Conservation (phyloP, 2,888 invertebrate species). For the Oscheius sp. region DNA sequence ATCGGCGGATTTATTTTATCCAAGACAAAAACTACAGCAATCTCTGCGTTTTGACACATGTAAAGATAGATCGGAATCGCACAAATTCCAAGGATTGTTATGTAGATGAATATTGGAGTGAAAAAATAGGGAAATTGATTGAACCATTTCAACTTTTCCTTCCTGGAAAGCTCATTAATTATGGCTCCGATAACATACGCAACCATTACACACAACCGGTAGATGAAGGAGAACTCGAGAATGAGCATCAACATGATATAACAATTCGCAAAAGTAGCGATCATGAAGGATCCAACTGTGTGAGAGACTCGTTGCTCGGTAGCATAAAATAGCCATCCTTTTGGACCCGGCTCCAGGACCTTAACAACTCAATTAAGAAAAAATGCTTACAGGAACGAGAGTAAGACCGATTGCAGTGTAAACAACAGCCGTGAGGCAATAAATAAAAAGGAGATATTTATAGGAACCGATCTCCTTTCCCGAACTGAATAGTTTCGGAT, state of each 20-base stretch:
- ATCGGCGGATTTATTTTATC: not conserved
- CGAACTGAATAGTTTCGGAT: not conserved
- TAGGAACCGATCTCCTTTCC: slow-evolving; percentile 21
- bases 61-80: not conserved
- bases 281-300: slow-evolving; percentile 1
- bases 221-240: slow-evolving; percentile 20
- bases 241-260: slow-evolving; percentile 15
- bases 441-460: slow-evolving; percentile 9
- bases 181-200: not conserved
- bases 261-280: slow-evolving; percentile 2
- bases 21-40: not conserved
- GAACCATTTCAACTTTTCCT: not conserved
- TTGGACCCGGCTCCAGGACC: slow-evolving; percentile 13
- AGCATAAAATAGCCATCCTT: slow-evolving; percentile 25
- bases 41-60: not conserved
- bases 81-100: not conserved
- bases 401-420: slow-evolving; percentile 8
- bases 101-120: not conserved
- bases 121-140: not conserved
- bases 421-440: slow-evolving; percentile 3
- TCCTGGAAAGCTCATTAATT: not conserved
- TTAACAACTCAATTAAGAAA: not conserved
- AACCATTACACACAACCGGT: slow-evolving; percentile 20
- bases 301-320: slow-evolving; percentile 18
- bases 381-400: slow-evolving; percentile 24